Conservation (phyloP, 2,797 vertebrate genomes). For the Arnoldichthys spilopterus region DNA sequence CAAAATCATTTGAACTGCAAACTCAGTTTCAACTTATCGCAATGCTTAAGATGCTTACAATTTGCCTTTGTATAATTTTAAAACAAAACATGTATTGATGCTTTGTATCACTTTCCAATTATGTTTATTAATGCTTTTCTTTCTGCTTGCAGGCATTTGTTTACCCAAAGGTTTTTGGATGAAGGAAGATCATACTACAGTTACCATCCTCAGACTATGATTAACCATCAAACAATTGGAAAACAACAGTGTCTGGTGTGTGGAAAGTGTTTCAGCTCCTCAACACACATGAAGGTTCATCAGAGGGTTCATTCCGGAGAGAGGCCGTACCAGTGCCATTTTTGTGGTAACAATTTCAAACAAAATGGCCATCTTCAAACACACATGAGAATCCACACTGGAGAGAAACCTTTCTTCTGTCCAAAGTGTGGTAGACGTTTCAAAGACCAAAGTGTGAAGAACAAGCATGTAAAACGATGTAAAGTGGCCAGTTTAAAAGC, state of each 20-base stretch:
- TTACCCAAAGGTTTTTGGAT: constrained; percentile 14
- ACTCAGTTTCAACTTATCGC: neutral
- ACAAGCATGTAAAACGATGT: constrained; percentile 34
- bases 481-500: neutral
- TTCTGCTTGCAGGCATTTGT: constrained; percentile 26
- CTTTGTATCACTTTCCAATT: neutral
- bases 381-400: constrained; percentile 36
- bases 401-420: constrained; percentile 30
- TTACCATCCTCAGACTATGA: neutral
- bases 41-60: too few species aligned
- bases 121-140: constrained; percentile 20
- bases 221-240: neutral
- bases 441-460: constrained; percentile 41
- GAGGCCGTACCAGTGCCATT: constrained; percentile 21
- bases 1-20: constrained; percentile 12
- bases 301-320: constrained; percentile 31
- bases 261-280: constrained; percentile 25
- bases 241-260: constrained; percentile 30
- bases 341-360: constrained; percentile 31
- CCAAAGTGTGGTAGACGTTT: constrained; percentile 32
- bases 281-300: constrained; percentile 21
- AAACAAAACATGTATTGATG: neutral
- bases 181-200: neutral
- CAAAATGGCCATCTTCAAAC: constrained; percentile 31
- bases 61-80: too few species aligned